Percentiles rank a stretch among this genome's conserved stretches.
phyloP scores from a whole-genome alignment of 92 coral and sea anemone species.

The Epizoanthus ramosus region DNA sequence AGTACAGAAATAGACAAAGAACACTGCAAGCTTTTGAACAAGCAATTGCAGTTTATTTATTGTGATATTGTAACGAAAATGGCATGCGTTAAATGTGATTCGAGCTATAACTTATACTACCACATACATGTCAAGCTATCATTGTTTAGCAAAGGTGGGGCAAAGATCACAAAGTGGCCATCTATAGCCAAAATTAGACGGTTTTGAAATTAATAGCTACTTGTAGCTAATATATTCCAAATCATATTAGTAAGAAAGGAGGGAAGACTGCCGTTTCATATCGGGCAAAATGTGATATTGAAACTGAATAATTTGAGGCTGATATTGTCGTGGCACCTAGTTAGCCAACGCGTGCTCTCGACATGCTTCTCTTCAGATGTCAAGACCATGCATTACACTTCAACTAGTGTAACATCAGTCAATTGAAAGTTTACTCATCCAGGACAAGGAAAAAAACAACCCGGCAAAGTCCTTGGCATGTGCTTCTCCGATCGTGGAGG shows the following conservation, averaged over 20 bases:
- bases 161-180: neutral
- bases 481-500: neutral
- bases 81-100: neutral
- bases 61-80: too few relatives aligned
- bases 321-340: conserved; percentile 25
- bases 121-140: too few relatives aligned
- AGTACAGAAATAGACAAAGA: too few relatives aligned
- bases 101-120: neutral
- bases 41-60: too few relatives aligned
- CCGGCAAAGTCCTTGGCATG: neutral
- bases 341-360: neutral
- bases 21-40: too few relatives aligned
- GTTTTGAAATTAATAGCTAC: neutral
- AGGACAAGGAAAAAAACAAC: conserved; percentile 22
- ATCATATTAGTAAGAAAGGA: neutral
- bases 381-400: neutral
- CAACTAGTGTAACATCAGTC: conserved; percentile 2
- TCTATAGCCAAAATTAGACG: neutral
- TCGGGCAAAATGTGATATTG: conserved; percentile 13
- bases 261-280: neutral
- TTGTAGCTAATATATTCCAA: neutral
- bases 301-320: conserved; percentile 16
- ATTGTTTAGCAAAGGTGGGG: too few relatives aligned
- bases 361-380: conserved; percentile 15
- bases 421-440: conserved; percentile 10